A percentile compares a stretch with the other conserved stretches of the same genome.
phyloP scores from a whole-genome alignment of 2,113 vertebrate genomes.

The Pedetes capensis region DNA sequence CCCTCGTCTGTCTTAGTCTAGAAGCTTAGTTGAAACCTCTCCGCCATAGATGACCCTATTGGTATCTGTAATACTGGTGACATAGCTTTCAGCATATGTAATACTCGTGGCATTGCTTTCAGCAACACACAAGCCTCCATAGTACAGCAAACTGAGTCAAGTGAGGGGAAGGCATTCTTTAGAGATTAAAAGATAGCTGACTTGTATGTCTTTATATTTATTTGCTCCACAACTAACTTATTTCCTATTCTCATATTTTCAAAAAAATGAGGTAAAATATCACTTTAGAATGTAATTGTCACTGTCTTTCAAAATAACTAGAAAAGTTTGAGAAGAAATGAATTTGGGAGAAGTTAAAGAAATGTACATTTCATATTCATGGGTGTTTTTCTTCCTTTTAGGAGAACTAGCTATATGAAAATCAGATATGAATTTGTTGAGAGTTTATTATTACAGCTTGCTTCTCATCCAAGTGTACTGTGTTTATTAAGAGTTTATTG shows the following conservation, averaged over 20 bases:
- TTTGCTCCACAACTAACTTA: not conserved
- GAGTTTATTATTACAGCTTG: not conserved
- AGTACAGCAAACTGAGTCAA: too few species aligned
- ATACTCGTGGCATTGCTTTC: too few species aligned
- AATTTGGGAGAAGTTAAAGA: conserved; percentile 21
- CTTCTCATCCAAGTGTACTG: not conserved
- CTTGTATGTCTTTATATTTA: not conserved
- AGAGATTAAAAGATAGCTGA: conserved; percentile 6
- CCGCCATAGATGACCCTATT: too few species aligned
- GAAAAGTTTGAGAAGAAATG: conserved; percentile 4
- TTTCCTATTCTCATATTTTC: not conserved
- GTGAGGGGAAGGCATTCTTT: not conserved
- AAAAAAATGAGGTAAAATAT: conserved; percentile 7
- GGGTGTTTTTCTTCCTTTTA: not conserved
- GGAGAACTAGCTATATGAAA: not conserved
- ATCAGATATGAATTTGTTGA: not conserved
- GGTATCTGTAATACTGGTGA: too few species aligned
- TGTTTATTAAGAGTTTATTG: not conserved
- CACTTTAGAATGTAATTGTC: not conserved
- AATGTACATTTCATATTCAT: not conserved
- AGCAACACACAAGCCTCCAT: too few species aligned
- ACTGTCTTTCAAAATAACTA: not conserved
- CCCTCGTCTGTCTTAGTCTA: too few species aligned
- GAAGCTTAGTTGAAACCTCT: too few species aligned
- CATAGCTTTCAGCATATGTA: too few species aligned